phyloP scores from a whole-genome alignment of 2,888 invertebrate species.

The Priocnemis perturbator region DNA sequence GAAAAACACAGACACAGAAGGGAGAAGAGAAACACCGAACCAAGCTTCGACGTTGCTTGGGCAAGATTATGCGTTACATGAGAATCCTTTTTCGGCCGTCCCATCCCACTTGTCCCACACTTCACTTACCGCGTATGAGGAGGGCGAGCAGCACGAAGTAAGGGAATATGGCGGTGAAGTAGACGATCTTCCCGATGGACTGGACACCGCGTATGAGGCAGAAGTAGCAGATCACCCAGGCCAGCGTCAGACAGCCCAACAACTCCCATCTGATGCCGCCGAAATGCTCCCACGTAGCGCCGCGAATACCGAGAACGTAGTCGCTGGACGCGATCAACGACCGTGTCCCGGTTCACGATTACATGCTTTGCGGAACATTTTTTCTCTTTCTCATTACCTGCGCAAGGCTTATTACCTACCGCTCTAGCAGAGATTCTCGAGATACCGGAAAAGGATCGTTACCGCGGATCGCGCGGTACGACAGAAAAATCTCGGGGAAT shows the following conservation, averaged over 20 bases:
- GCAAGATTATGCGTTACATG: conserved; percentile 4
- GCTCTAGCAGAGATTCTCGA: conserved; percentile 18
- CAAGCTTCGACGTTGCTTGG: background rate
- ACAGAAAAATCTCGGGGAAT: too few relatives aligned
- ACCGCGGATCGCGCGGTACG: too few relatives aligned
- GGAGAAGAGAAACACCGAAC: background rate
- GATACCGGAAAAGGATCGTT: conserved; percentile 7
- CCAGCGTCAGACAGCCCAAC: conserved; percentile 84
- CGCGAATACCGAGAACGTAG: conserved; percentile 86
- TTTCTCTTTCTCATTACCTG: conserved; percentile 16
- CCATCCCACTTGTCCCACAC: background rate
- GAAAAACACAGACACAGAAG: background rate
- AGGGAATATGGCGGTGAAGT: conserved; percentile 84
- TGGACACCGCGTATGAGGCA: conserved; percentile 92
- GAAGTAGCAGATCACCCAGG: conserved; percentile 91
- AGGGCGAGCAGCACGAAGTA: conserved; percentile 83
- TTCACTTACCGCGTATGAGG: conserved; percentile 72
- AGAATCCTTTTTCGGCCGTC: conserved; percentile 2
- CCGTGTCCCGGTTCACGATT: conserved; percentile 44
- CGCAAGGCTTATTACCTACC: conserved; percentile 26
- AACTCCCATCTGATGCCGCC: conserved; percentile 89
- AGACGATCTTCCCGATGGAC: conserved; percentile 91
- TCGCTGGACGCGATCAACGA: conserved; percentile 77
- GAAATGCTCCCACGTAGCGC: conserved; percentile 84
- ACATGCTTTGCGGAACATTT: conserved; percentile 32